A percentile compares a stretch with the other conserved stretches of the same genome.
phyloP scores from a whole-genome alignment of 2,888 invertebrate species.

The Machimus atricapillus region DNA sequence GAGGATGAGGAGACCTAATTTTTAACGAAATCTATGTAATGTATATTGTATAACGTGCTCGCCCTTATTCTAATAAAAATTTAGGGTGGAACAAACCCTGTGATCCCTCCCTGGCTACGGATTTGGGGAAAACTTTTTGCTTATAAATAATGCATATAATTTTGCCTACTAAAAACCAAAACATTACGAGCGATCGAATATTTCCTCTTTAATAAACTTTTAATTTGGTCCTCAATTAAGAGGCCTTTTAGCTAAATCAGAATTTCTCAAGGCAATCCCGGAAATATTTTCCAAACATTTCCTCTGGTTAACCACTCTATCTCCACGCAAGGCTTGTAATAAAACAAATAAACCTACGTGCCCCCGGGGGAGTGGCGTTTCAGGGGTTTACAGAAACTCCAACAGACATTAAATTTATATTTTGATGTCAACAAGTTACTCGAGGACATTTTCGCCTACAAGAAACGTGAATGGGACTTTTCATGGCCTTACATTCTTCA shows the following conservation, averaged over 20 bases:
- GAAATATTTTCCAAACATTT: constrained; percentile 8
- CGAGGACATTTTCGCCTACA: constrained; percentile 10
- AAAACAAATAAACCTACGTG: neutral
- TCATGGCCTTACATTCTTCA: constrained; percentile 41
- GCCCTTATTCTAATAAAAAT: no score
- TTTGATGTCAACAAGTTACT: constrained; percentile 40
- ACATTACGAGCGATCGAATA: neutral
- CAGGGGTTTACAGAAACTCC: neutral
- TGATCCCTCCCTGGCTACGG: no score
- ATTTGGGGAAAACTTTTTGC: no score
- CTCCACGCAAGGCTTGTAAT: neutral
- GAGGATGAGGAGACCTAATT: no score
- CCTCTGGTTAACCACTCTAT: neutral
- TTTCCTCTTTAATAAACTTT: neutral
- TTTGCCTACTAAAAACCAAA: neutral
- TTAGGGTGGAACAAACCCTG: no score
- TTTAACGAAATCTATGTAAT: no score
- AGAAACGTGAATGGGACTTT: constrained; percentile 12
- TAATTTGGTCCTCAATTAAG: neutral
- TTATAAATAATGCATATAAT: neutral
- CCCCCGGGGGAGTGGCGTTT: neutral
- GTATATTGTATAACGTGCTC: no score
- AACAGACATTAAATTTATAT: constrained; percentile 34
- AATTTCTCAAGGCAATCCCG: neutral
- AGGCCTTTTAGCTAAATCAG: neutral